Evolutionary conservation across 2,888 invertebrate genomes (phyloP).

Genomic region (Baronia brevicornis): DNA sequence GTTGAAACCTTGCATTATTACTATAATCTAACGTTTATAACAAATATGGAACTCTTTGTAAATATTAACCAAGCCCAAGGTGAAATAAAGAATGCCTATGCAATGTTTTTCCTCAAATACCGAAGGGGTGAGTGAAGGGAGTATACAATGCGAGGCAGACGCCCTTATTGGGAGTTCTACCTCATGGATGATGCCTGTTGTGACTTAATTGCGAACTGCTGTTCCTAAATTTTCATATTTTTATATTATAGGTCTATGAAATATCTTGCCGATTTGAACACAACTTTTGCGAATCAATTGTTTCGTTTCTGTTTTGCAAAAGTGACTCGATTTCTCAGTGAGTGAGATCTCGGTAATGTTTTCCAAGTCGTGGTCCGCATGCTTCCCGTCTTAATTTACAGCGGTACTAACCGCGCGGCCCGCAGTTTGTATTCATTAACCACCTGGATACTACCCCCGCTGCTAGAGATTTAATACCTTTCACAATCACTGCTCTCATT

Average conservation of each 20-base stretch:
- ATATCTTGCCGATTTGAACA: too few species aligned
- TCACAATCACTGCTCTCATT: slow-evolving; percentile 52
- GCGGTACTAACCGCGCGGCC: slow-evolving; percentile 56
- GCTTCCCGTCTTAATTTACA: slow-evolving; percentile 56
- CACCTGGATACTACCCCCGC: slow-evolving; percentile 44
- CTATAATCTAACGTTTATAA: too few species aligned
- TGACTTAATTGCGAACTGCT: slow-evolving; percentile 59
- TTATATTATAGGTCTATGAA: too few species aligned
- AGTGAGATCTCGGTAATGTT: slow-evolving; percentile 31
- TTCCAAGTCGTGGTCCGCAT: slow-evolving; percentile 47
- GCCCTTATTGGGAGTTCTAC: slow-evolving; percentile 62
- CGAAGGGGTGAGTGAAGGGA: slow-evolving; percentile 43
- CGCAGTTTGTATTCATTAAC: slow-evolving; percentile 72
- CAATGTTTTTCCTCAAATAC: slow-evolving; percentile 59
- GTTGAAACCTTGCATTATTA: too few species aligned
- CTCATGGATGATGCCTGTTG: slow-evolving; percentile 62
- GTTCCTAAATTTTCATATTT: slow-evolving; percentile 10
- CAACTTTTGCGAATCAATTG: slow-evolving; percentile 27
- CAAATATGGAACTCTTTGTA: slow-evolving; percentile 21
- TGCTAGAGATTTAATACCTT: slow-evolving; percentile 52
- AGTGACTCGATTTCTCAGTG: slow-evolving; percentile 28
- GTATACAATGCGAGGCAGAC: slow-evolving; percentile 57
- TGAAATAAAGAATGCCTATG: slow-evolving; percentile 51
- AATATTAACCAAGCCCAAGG: slow-evolving; percentile 33
- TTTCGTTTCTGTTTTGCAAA: slow-evolving; percentile 35